These are phyloP conservation scores for Dolichotis patagonum DNA, from an alignment of 2,113 vertebrate genomes.

Conservation along the genomic window DNA sequence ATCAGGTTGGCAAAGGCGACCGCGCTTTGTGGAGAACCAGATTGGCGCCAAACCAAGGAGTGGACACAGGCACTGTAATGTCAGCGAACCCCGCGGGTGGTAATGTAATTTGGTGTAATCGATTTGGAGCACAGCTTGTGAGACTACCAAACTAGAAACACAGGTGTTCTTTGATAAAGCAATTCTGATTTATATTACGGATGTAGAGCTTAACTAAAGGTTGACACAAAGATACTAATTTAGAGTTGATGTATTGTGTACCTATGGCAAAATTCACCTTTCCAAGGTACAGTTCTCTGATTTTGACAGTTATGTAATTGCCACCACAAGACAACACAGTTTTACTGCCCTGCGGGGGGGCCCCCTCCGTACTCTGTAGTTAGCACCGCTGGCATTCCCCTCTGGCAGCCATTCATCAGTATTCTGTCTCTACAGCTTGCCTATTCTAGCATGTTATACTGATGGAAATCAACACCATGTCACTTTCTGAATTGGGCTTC, in stretches of 20 bases:
- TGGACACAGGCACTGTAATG: background rate
- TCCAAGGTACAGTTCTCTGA: background rate
- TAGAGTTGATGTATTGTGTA: conserved; percentile 9
- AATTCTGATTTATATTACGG: background rate
- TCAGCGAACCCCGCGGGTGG: background rate
- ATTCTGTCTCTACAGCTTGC: background rate
- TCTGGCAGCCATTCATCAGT: background rate
- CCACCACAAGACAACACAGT: background rate
- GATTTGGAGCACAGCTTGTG: background rate
- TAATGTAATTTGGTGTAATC: background rate
- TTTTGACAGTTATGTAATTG: background rate
- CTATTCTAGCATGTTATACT: background rate
- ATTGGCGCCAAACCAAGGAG: background rate
- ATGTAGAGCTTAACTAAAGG: background rate
- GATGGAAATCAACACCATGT: background rate
- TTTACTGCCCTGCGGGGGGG: background rate
- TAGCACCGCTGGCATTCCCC: background rate
- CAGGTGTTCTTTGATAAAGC: background rate
- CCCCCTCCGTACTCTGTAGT: background rate
- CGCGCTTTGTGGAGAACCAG: background rate
- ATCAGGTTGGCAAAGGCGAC: background rate
- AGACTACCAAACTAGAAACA: background rate
- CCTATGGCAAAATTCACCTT: background rate
- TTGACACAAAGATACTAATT: background rate
- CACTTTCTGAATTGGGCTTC: background rate